A percentile compares a stretch with the other conserved stretches of the same genome.
Conservation (phyloP, 2,797 vertebrate genomes). For the Sebastolobus alascanus region DNA sequence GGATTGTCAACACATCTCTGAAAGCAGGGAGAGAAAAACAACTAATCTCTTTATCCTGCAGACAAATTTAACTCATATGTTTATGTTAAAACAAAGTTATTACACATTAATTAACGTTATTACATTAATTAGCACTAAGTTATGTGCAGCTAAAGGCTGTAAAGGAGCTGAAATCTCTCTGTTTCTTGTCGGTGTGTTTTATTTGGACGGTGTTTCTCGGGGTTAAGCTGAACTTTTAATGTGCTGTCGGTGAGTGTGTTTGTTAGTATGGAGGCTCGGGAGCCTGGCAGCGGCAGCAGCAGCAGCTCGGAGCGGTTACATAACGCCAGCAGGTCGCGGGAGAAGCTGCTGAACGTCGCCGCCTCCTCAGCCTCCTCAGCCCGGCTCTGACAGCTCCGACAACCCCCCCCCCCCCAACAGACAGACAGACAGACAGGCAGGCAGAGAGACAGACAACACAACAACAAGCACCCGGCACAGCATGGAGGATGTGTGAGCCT, state of each 20-base stretch:
- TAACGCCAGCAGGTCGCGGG: constrained; percentile 71
- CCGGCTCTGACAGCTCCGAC: constrained; percentile 61
- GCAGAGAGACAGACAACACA: too few relatives aligned
- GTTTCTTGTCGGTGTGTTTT: neutral
- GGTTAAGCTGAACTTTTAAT: neutral
- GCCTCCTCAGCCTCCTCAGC: constrained; percentile 25
- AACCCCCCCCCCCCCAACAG: neutral
- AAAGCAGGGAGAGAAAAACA: neutral
- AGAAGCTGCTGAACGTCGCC: constrained; percentile 58
- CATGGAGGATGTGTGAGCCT: constrained; percentile 57
- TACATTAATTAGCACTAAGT: neutral
- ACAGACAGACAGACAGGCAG: neutral
- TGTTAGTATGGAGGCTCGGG: constrained; percentile 78
- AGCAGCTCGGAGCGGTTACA: constrained; percentile 77
- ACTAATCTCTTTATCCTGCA: too few relatives aligned
- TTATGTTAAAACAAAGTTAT: too few relatives aligned
- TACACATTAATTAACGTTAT: too few relatives aligned
- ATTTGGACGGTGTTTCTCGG: neutral
- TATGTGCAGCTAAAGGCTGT: neutral
- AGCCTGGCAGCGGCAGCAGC: constrained; percentile 63
- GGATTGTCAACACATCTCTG: constrained; percentile 1
- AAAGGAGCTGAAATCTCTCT: neutral
- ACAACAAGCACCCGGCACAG: constrained; percentile 5
- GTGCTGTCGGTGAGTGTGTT: neutral
- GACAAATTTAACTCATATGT: fast-evolving